Percentiles rank a stretch among this genome's conserved stretches.
Evolutionary conservation across 1,140 invertebrate genomes (phyloP).

Genomic region (Riptortus pedestris): DNA sequence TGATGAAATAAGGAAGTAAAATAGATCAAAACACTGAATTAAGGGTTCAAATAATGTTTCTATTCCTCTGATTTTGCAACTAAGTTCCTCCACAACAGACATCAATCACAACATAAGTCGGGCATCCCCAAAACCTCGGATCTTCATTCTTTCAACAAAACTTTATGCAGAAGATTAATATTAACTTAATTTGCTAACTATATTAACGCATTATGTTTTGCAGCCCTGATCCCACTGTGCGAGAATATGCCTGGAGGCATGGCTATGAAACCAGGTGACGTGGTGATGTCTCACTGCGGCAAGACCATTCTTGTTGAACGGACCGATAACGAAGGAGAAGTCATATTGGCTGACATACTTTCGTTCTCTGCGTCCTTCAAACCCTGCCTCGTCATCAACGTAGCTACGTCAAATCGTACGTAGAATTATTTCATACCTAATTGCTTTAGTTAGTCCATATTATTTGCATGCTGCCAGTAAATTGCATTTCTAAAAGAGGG

Average conservation of each 20-base stretch:
- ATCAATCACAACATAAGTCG: too few relatives aligned
- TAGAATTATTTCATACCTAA: too few relatives aligned
- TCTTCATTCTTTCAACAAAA: too few relatives aligned
- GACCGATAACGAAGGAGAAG: slow-evolving; percentile 48
- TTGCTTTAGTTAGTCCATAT: slow-evolving; percentile 2
- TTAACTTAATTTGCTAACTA: too few relatives aligned
- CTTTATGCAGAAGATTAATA: too few relatives aligned
- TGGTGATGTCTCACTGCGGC: slow-evolving; percentile 68
- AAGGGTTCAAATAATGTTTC: too few relatives aligned
- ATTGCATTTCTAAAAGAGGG: neutral
- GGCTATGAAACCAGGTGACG: slow-evolving; percentile 76
- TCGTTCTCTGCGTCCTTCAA: slow-evolving; percentile 39
- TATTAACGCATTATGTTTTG: too few relatives aligned
- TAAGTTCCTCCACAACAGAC: too few relatives aligned
- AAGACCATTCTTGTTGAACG: slow-evolving; percentile 39
- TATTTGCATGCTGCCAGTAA: neutral
- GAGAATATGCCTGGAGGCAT: slow-evolving; percentile 80
- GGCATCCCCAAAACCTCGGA: too few relatives aligned
- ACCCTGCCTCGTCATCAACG: slow-evolving; percentile 42
- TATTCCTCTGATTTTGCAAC: too few relatives aligned
- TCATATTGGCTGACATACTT: slow-evolving; percentile 48
- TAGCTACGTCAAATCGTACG: slow-evolving; percentile 40
- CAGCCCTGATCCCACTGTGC: slow-evolving; percentile 57
- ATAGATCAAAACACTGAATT: too few relatives aligned
- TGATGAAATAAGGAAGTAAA: too few relatives aligned